These are phyloP conservation scores for Teinopalpus imperialis DNA, from an alignment of 2,888 invertebrate species.

Conservation along the genomic window DNA sequence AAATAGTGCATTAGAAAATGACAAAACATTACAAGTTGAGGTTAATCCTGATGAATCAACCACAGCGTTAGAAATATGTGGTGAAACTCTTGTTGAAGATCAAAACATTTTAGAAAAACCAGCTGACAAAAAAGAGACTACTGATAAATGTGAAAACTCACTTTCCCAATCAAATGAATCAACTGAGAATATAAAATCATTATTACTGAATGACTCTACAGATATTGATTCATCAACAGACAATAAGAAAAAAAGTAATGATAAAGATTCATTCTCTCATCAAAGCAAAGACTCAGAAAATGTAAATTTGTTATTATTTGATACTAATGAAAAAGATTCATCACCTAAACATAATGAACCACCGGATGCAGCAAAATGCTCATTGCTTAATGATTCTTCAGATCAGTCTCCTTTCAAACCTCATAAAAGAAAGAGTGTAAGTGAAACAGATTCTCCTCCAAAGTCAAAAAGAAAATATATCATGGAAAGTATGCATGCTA, in stretches of 20 bases:
- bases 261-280: constrained; percentile 27
- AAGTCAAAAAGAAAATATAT: constrained; percentile 50
- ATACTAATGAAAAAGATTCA: no score
- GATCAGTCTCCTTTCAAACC: constrained; percentile 6
- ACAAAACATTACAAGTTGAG: constrained; percentile 10
- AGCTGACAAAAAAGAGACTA: no score
- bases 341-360: no score
- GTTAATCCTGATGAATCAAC: no score
- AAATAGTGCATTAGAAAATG: constrained; percentile 23
- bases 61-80: no score
- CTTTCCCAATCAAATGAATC: no score
- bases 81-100: no score
- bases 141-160: no score
- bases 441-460: constrained; percentile 33
- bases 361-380: no score
- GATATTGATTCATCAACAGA: constrained; percentile 34
- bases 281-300: no score
- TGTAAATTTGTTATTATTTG: no score
- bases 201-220: constrained; percentile 34
- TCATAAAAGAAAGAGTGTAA: constrained; percentile 32
- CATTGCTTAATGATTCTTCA: background rate
- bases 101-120: background rate
- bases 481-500: constrained; percentile 60
- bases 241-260: constrained; percentile 21
- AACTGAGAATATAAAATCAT: constrained; percentile 30